Conservation (phyloP, 2,797 vertebrate species). For the Diceros bicornis region DNA sequence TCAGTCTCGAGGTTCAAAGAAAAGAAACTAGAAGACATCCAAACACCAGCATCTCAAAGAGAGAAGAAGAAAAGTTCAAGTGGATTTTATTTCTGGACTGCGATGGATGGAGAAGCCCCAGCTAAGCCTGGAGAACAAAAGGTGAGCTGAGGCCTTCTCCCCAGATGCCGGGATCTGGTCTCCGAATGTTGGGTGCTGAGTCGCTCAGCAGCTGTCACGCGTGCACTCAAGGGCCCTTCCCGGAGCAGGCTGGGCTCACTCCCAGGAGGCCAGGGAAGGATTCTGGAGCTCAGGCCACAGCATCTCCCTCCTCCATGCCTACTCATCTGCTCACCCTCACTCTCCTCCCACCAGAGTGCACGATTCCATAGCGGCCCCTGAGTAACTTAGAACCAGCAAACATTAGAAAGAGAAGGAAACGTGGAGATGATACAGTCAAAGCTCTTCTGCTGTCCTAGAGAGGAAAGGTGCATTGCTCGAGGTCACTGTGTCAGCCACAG, state of each 20-base stretch:
- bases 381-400: neutral
- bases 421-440: accelerated
- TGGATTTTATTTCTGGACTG: neutral
- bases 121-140: neutral
- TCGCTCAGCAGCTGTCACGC: too few species aligned
- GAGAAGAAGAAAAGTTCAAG: constrained; percentile 26
- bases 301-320: neutral
- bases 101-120: constrained; percentile 62
- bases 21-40: neutral
- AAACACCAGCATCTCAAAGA: neutral
- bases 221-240: too few species aligned
- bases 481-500: neutral
- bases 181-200: accelerated
- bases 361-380: neutral
- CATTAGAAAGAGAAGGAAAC: neutral
- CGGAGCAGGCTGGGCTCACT: neutral
- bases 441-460: neutral
- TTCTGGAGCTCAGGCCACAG: neutral
- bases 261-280: neutral
- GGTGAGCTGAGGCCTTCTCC: constrained; percentile 59
- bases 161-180: neutral
- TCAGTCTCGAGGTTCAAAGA: neutral
- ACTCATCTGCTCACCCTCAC: neutral
- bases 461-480: neutral
- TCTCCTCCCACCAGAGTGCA: neutral